Conservation (phyloP, 2,797 vertebrate genomes). For the Gambelia wislizenii region DNA sequence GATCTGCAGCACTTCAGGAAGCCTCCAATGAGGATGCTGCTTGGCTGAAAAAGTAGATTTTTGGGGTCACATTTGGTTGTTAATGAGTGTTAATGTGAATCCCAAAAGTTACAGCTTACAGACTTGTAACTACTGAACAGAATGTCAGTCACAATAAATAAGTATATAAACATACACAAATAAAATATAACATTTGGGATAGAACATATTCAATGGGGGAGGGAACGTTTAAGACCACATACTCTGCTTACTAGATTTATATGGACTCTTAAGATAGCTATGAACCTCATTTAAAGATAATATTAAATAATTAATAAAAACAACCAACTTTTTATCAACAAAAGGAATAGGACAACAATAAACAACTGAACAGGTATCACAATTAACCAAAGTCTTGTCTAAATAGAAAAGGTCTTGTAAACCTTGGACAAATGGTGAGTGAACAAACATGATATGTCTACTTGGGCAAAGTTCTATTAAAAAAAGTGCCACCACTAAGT, state of each 20-base stretch:
- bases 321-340: not conserved
- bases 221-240: not conserved
- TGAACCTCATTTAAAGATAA: not conserved
- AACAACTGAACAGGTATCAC: not conserved
- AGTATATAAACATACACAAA: not conserved
- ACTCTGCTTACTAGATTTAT: not conserved
- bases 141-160: not conserved
- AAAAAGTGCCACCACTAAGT: not conserved
- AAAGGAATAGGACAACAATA: not conserved
- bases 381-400: not conserved
- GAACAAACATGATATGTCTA: not conserved
- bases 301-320: not conserved
- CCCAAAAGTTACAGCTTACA: too few relatives aligned
- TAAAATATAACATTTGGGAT: not conserved
- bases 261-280: not conserved
- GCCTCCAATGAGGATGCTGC: too few relatives aligned
- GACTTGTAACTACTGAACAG: too few relatives aligned
- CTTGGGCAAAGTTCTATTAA: not conserved
- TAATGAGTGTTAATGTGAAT: too few relatives aligned
- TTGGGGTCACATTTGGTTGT: too few relatives aligned
- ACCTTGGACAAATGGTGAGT: not conserved
- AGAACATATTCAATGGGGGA: not conserved
- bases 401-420: not conserved
- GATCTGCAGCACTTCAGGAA: too few relatives aligned
- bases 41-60: too few relatives aligned